phyloP scores from a whole-genome alignment of 2,797 vertebrate species.

The Xenops minutus region DNA sequence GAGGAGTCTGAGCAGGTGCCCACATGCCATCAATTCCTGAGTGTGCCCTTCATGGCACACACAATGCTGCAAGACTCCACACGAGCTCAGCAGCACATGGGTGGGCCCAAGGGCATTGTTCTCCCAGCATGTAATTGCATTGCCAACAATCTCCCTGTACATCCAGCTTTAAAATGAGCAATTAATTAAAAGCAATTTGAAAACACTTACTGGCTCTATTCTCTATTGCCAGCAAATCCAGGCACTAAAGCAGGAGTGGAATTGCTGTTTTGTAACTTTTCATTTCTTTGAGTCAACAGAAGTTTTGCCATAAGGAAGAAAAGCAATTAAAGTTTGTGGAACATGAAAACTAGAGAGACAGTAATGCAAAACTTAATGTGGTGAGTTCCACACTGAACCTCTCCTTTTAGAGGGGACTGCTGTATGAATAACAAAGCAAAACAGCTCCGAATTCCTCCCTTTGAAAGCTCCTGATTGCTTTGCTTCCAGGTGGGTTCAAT shows the following conservation, averaged over 20 bases:
- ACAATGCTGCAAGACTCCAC: neutral
- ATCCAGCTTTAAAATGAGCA: slow-evolving; percentile 34
- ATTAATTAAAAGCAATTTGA: slow-evolving; percentile 62
- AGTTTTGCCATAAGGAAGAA: neutral
- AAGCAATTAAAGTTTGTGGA: neutral
- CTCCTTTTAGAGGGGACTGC: neutral
- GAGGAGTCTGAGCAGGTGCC: slow-evolving; percentile 32
- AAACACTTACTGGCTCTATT: slow-evolving; percentile 21
- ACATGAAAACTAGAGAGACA: neutral
- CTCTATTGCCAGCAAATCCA: neutral
- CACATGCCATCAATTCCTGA: slow-evolving; percentile 21
- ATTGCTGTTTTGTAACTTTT: neutral
- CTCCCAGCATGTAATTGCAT: slow-evolving; percentile 47
- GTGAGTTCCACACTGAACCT: neutral
- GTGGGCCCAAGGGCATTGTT: slow-evolving; percentile 51
- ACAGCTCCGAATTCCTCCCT: neutral
- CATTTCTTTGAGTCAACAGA: neutral
- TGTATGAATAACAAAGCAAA: neutral
- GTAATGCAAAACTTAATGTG: neutral
- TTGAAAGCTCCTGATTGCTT: neutral
- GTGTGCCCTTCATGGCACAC: neutral
- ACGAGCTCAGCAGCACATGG: slow-evolving; percentile 15
- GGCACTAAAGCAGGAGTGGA: neutral
- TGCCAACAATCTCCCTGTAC: slow-evolving; percentile 39
- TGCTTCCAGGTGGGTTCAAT: neutral